Evolutionary conservation across 2,797 vertebrate species (phyloP).

Genomic region (Sebastes diaconus): DNA sequence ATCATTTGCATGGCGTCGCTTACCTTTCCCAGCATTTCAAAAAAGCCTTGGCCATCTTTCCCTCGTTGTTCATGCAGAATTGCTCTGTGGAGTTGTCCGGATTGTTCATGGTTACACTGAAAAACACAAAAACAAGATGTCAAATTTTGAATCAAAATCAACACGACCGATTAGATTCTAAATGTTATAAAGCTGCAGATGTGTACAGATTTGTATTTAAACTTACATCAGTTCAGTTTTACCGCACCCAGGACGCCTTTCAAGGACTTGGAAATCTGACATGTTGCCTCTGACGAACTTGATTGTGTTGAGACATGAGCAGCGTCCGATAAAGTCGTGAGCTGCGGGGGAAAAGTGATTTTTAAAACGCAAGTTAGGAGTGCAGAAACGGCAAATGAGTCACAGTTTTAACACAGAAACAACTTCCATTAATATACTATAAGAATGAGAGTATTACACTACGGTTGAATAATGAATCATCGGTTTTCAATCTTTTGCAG

Average conservation of each 20-base stretch:
- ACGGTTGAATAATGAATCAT: neutral
- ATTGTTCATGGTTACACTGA: slow-evolving; percentile 66
- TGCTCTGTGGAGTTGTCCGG: neutral
- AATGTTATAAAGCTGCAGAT: neutral
- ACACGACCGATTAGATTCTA: rapidly evolving
- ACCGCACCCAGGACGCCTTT: slow-evolving; percentile 60
- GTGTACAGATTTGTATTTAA: neutral
- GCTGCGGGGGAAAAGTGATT: slow-evolving; percentile 40
- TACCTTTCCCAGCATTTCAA: slow-evolving; percentile 80
- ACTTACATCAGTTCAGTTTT: slow-evolving; percentile 79
- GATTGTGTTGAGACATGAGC: slow-evolving; percentile 35
- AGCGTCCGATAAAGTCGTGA: slow-evolving; percentile 42
- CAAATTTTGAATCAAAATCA: neutral
- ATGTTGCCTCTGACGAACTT: slow-evolving; percentile 43
- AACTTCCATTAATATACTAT: neutral
- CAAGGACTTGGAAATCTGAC: slow-evolving; percentile 70
- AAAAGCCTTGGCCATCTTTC: slow-evolving; percentile 50
- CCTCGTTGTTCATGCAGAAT: slow-evolving; percentile 63
- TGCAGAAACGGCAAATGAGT: neutral
- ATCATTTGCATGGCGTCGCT: neutral
- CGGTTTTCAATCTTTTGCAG: neutral
- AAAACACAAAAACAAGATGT: slow-evolving; percentile 6
- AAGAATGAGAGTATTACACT: neutral
- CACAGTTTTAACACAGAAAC: neutral
- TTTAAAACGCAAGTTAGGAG: neutral